A percentile compares a stretch with the other conserved stretches of the same genome.
These are phyloP conservation scores for Xyrauchen texanus DNA, from an alignment of 2,113 vertebrate genomes.

Conservation along the genomic window DNA sequence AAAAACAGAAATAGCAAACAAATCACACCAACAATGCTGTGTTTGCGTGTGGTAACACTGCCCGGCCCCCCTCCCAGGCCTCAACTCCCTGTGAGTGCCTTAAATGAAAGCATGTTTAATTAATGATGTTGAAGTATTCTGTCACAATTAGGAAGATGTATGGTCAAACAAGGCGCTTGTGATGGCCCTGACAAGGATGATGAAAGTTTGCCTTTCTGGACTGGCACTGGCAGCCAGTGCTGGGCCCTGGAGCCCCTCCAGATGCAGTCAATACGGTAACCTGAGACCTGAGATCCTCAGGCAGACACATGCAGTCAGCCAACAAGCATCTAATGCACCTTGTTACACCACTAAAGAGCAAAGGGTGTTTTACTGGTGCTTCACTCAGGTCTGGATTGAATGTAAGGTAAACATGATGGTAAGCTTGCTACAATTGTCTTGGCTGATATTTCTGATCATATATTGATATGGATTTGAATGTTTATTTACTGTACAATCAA, in stretches of 20 bases:
- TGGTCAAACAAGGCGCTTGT: conserved; percentile 92
- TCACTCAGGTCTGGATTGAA: neutral
- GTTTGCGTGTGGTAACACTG: conserved; percentile 17
- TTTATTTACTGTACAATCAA: too few species aligned
- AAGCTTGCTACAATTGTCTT: too few species aligned
- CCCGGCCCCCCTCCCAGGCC: conserved; percentile 28
- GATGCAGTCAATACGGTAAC: conserved; percentile 80
- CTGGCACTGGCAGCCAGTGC: conserved; percentile 86
- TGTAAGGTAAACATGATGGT: neutral
- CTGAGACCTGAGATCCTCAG: conserved; percentile 60
- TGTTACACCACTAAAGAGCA: neutral
- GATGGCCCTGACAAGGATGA: conserved; percentile 96
- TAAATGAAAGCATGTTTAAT: conserved; percentile 90
- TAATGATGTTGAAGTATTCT: conserved; percentile 97
- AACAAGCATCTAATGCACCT: conserved; percentile 22
- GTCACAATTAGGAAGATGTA: conserved; percentile 98
- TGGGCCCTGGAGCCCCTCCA: conserved; percentile 72
- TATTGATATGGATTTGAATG: too few species aligned
- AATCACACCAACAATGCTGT: neutral
- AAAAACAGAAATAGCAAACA: neutral
- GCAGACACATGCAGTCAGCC: conserved; percentile 29
- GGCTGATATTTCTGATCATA: too few species aligned
- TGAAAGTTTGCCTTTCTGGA: conserved; percentile 83
- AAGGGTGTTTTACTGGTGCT: neutral
- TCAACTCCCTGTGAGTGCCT: conserved; percentile 64